These are phyloP conservation scores for Erannis defoliaria DNA, from an alignment of 2,888 invertebrate species.

Conservation along the genomic window DNA sequence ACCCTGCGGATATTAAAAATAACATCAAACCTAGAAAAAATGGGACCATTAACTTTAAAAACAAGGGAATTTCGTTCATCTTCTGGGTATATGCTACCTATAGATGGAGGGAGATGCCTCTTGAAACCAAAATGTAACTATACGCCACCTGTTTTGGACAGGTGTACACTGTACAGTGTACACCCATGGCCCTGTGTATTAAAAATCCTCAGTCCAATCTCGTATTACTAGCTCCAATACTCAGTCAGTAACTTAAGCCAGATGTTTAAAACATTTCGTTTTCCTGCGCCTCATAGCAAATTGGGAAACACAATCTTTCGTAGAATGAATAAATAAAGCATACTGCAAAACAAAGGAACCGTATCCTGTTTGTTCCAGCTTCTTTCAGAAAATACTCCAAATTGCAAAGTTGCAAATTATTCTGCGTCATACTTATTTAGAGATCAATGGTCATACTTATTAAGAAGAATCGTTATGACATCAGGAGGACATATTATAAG, in stretches of 20 bases:
- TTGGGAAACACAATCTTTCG: slow-evolving; percentile 14
- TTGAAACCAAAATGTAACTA: neutral
- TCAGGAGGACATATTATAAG: neutral
- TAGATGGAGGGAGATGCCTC: neutral
- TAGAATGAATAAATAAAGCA: slow-evolving; percentile 26
- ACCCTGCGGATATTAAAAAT: neutral
- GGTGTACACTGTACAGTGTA: neutral
- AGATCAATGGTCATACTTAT: neutral
- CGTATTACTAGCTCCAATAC: slow-evolving; percentile 1
- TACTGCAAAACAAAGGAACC: slow-evolving; percentile 12
- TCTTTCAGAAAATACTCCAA: slow-evolving; percentile 1
- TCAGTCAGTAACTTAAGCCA: slow-evolving; percentile 3
- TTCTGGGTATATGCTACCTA: neutral
- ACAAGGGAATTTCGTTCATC: too few relatives aligned
- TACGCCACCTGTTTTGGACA: slow-evolving; percentile 12
- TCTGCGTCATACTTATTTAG: neutral
- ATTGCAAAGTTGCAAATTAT: neutral
- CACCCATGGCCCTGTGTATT: neutral
- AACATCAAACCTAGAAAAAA: too few relatives aligned
- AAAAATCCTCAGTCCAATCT: slow-evolving; percentile 5
- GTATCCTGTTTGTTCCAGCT: slow-evolving; percentile 5
- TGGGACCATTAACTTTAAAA: too few relatives aligned
- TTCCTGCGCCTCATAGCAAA: neutral
- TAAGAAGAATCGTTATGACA: neutral
- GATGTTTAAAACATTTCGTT: slow-evolving; percentile 8